Evolutionary conservation across 2,113 vertebrate species (phyloP).

Genomic region (Centrocercus urophasianus): DNA sequence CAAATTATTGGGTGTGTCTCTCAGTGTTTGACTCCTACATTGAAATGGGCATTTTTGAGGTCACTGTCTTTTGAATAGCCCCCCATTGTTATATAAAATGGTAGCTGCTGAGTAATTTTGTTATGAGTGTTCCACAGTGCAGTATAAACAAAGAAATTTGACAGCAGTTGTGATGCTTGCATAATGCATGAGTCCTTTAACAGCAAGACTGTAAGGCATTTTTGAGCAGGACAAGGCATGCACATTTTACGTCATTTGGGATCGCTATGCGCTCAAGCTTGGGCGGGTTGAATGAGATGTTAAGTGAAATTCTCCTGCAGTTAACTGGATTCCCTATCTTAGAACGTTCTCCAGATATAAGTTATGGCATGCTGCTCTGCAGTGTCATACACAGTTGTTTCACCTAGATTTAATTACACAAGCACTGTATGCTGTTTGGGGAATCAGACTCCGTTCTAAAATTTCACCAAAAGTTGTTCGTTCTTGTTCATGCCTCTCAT

Average conservation of each 20-base stretch:
- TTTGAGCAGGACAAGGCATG: conserved; percentile 41
- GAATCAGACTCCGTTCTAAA: background rate
- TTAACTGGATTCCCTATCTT: background rate
- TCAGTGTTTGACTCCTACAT: background rate
- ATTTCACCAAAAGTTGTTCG: background rate
- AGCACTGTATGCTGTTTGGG: background rate
- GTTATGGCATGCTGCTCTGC: background rate
- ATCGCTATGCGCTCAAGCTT: conserved; percentile 24
- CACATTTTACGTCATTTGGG: background rate
- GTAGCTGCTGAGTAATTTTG: background rate
- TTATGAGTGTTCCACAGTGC: background rate
- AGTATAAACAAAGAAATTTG: background rate
- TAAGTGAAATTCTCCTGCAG: background rate
- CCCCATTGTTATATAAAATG: background rate
- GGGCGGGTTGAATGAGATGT: conserved; percentile 5
- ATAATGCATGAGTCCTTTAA: background rate
- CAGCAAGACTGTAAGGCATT: background rate
- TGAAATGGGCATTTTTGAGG: background rate
- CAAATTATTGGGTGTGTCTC: background rate
- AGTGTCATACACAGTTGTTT: background rate
- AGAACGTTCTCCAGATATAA: conserved; percentile 10
- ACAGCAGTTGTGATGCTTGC: background rate
- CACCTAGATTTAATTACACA: conserved; percentile 42
- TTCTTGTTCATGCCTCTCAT: background rate
- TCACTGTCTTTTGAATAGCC: background rate